Evolutionary conservation across 2,888 invertebrate species (phyloP).

Genomic region (Linnaemya vulpina): DNA sequence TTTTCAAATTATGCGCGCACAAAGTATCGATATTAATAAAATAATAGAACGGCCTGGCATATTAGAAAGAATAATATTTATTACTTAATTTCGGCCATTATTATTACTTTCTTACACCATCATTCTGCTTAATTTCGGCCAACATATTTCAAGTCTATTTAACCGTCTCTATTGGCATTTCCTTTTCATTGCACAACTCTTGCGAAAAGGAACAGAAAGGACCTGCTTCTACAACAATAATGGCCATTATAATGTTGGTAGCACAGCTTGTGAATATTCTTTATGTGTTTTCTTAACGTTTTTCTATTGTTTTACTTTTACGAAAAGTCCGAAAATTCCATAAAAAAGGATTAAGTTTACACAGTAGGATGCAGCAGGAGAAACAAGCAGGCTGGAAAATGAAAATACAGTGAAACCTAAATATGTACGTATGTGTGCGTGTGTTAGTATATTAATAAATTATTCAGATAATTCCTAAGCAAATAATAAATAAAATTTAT

Average conservation of each 20-base stretch:
- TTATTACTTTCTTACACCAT: conserved; percentile 34
- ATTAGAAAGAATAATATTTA: neutral
- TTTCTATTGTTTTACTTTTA: conserved; percentile 14
- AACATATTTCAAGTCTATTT: neutral
- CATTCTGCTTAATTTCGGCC: conserved; percentile 20
- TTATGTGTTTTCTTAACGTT: neutral
- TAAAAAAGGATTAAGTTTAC: neutral
- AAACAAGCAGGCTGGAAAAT: conserved; percentile 35
- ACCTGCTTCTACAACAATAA: conserved; percentile 40
- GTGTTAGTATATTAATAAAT: conserved; percentile 42
- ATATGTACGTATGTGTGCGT: neutral
- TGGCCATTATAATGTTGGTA: conserved; percentile 22
- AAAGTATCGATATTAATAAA: neutral
- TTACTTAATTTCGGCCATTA: conserved; percentile 6
- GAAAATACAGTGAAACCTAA: conserved; percentile 1
- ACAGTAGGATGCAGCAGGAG: neutral
- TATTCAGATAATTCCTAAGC: conserved; percentile 60
- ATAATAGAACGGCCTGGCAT: neutral
- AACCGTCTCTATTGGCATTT: neutral
- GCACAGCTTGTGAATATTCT: conserved; percentile 11
- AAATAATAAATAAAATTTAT: conserved; percentile 62
- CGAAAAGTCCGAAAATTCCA: neutral
- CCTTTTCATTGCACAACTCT: neutral
- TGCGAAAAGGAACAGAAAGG: conserved; percentile 4
- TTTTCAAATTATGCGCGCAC: neutral